Base-by-base conservation (phyloP, 1,140 invertebrate genomes). In the Drosophila sp. region DNA sequence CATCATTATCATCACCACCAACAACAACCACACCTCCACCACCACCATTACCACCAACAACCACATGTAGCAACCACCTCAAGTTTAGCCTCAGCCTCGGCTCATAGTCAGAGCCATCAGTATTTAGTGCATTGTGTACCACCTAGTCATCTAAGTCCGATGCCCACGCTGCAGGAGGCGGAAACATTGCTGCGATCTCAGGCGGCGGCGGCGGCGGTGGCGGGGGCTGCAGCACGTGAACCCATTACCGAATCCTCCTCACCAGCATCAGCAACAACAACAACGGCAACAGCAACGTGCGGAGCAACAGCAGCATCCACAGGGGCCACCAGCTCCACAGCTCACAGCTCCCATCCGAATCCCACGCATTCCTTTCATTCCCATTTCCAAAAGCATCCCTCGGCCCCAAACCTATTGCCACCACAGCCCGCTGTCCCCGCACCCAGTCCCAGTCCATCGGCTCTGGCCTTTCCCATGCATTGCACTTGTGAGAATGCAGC, bases 91-190 rank as follows among this genome's bases (percentile, higher is more conserved):
- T 91, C 90, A 74, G 77, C 76, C 76, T 91, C 90, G 76, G 77
- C 76, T 72, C 90, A 91, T 84, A 91, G 90, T 80, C 90, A 91
- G 73, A 91, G 90, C 65, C 90, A 91, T 72, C 90, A 91, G 81
- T 91, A 91, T 90, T 87, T 91, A 80, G 90, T 91, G 78, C 90
- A 91, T 82, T 91, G 90, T 75, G 86, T 91, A 72, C 76, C 87
- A 70, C 86, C 90, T 67, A 91, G 84, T 76, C 90, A 85, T 66
- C 90, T 91, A 60, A 91, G 90, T 86, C 90, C 90, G 68, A 72
- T 91, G 90, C 90, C 90, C 44, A 91, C 90, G 75, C 73, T 91
- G 73, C 90, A 79, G 74, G 90, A 91, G 73, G 76, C 87, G 63
- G 90, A 86, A 47, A 86, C 81, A 17, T 27, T 82, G 60, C 72